Base-by-base conservation (phyloP, 2,797 vertebrate species). In the Scyliorhinus canicula region DNA sequence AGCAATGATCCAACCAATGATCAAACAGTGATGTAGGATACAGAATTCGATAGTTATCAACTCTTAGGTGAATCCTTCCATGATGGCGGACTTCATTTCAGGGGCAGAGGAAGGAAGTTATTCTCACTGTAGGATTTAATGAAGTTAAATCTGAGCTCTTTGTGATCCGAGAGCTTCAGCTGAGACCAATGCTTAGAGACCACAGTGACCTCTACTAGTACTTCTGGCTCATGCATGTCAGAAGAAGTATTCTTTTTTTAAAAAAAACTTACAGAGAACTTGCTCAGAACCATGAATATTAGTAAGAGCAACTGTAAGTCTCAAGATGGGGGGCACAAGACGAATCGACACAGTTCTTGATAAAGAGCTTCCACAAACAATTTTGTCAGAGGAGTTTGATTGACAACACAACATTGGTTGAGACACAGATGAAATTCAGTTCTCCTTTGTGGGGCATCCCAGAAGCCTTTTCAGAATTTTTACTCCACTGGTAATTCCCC, bases 131-230 rank as follows among this genome's bases (percentile, higher is more conserved):
- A 63, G 55, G 86, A 63, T 91, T 63, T 40, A 57, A n/a, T 63
- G 0, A 24, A 63, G 35, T n/a, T 63, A 91, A 60, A 91, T 77
- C 44, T 86, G 93, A 50, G n/a, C 35, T 77, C 50, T 74, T 74
- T 95, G 67, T 71, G 95, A 91, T 74, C 95, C 77, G 67, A 52
- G 52, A 63, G 26, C 69, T 52, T 69, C 86, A 95, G 86, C 69
- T 79, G 69, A 79, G 88, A 60, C 21, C 85, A 71, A 77, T 50
- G 86, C 12, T 91, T 77, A 91, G 69, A 90, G 84, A 91, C 88
- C 88, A 65, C 88, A 91, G 88, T 91, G 88, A 65, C 60, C 88
- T 65, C n/a, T 11, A 44, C n/a, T 60, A 26, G 88, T 65, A n/a
- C 3, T 91, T 91, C 21, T 65, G 60, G 88, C 21, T 91, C 88